Evolutionary conservation across 2,888 invertebrate species (phyloP).

Genomic region (Drosophila maculinotata): DNA sequence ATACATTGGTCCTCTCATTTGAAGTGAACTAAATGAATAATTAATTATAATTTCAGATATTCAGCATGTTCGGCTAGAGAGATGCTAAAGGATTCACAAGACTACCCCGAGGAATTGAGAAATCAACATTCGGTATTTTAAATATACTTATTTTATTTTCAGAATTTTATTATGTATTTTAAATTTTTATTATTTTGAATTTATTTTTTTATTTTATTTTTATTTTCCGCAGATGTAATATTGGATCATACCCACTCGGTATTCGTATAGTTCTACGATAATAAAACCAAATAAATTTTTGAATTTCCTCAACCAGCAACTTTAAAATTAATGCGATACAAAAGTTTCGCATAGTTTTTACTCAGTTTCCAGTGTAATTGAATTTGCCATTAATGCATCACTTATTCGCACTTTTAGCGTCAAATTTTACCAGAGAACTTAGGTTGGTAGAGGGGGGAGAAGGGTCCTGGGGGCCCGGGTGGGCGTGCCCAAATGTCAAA

Average conservation of each 20-base stretch:
- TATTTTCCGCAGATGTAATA: too few species aligned
- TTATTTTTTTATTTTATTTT: too few species aligned
- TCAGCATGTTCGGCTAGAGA: too few species aligned
- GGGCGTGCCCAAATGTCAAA: slow-evolving; percentile 68
- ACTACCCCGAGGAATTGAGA: too few species aligned
- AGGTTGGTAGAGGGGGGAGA: too few species aligned
- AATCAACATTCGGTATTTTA: neutral
- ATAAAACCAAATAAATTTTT: too few species aligned
- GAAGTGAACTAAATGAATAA: too few species aligned
- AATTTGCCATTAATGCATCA: slow-evolving; percentile 57
- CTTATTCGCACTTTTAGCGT: slow-evolving; percentile 52
- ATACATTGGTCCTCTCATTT: too few species aligned
- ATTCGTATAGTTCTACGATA: too few species aligned
- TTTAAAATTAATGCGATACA: slow-evolving; percentile 33
- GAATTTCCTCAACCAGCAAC: neutral
- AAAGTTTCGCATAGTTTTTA: slow-evolving; percentile 36
- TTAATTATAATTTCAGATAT: too few species aligned
- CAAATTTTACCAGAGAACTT: slow-evolving; percentile 20
- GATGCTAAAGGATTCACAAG: too few species aligned
- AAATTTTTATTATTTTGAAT: neutral
- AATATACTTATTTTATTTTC: neutral
- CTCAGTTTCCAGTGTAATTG: slow-evolving; percentile 45
- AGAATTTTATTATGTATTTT: neutral
- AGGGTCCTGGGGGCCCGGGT: neutral
- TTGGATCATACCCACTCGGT: too few species aligned